Percentiles rank a stretch among this genome's conserved stretches.
Conservation (phyloP, 2,797 vertebrate genomes). For the Enteromius paludinosus region DNA sequence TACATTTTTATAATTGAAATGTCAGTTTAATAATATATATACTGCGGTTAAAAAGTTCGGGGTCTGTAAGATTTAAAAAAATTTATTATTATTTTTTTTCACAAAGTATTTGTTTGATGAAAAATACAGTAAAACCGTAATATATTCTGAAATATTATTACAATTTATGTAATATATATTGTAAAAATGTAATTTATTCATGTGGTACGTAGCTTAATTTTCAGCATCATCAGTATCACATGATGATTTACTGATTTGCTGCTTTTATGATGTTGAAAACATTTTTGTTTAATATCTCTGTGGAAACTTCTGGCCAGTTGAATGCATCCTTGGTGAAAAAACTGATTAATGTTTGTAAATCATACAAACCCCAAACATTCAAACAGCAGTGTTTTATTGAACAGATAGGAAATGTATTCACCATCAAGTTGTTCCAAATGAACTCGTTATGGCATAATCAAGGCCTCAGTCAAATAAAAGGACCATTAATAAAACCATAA, state of each 20-base stretch:
- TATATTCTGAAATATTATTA: background rate
- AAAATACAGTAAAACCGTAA: background rate
- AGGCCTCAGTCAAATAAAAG: background rate
- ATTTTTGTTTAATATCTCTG: background rate
- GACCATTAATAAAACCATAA: background rate
- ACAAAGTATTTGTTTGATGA: background rate
- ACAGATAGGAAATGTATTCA: background rate
- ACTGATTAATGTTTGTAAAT: background rate
- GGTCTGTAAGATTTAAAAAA: background rate
- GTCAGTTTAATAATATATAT: background rate
- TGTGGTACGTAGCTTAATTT: background rate
- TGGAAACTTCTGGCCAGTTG: background rate
- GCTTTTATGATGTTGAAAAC: background rate
- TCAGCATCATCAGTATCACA: background rate
- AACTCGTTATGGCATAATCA: background rate
- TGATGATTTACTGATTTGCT: background rate
- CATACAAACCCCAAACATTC: background rate
- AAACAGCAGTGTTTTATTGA: background rate
- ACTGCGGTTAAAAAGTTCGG: background rate
- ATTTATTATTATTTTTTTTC: no score
- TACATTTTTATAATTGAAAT: background rate
- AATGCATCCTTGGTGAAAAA: background rate
- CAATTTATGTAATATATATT: no score
- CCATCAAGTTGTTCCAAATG: background rate
- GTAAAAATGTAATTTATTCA: background rate